Base-by-base conservation (phyloP, 2,888 invertebrate genomes). In the Teleogryllus oceanicus region DNA sequence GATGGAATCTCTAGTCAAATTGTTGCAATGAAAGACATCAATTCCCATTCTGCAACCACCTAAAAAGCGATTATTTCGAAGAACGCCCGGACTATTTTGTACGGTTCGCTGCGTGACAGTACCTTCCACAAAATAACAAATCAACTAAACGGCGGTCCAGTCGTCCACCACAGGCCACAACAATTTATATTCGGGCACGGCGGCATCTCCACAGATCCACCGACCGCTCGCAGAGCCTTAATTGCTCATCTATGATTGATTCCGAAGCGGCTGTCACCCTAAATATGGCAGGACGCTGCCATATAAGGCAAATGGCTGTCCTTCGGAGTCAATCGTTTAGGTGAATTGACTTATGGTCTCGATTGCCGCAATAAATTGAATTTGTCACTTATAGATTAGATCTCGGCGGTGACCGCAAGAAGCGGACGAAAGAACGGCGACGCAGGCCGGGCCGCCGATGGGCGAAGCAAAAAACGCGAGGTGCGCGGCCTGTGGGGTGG, bases 191-290 rank as follows among this genome's bases (percentile, higher is more conserved):
- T n/a, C 62, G 11, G 37, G 37, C 37, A 37, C 1, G 37, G 37
- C 37, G 37, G 37, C 37, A 37, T 8, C 0, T 4, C 37, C 37
- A 37, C 37, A 37, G 37, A 37, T 12, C 62, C 62, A 18, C 13
- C n/a, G 13, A 0, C 12, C 62, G 13, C 8, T 62, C 62, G n/a
- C 62, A 62, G 62, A 5, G n/a, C 62, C 62, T 18, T 62, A 62
- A 62, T 62, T 62, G 62, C 62, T 62, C 62, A 62, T 62, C 62
- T 62, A 62, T 62, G 62, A 62, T 62, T 62, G 62, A 62, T 62
- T 18, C 62, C n/a, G 62, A 62, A 62, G 62, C 16, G 62, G n/a
- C 62, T n/a, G 62, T n/a, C n/a, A 18, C 62, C 5, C 62, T 62
- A 62, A 62, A 62, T 62, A 62, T 62, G 62, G 62, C 62, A 5